Conservation (phyloP, 2,888 invertebrate genomes). For the Macrophya alboannulata region DNA sequence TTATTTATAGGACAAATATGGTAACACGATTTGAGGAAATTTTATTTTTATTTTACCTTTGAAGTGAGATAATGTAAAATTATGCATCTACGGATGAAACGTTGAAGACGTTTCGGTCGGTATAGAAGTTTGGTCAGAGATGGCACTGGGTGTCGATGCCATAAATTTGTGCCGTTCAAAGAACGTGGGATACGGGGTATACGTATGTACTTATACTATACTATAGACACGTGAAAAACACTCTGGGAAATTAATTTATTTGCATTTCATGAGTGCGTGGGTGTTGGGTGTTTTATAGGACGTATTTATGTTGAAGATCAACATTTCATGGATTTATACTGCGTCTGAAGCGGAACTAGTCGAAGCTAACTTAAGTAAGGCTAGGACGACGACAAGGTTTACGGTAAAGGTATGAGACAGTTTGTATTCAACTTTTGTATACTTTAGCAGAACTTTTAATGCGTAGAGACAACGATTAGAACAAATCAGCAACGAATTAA, state of each 20-base stretch:
- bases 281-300: conserved; percentile 10
- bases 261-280: conserved; percentile 49
- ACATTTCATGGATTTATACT: conserved; percentile 33
- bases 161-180: conserved; percentile 45
- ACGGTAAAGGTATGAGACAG: not conserved
- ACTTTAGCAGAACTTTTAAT: not conserved
- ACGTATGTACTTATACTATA: not conserved
- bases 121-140: conserved; percentile 8
- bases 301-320: conserved; percentile 53
- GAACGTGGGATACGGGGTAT: conserved; percentile 14
- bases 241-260: conserved; percentile 53
- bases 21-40: not conserved
- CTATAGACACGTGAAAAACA: conserved; percentile 31
- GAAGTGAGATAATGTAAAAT: not conserved
- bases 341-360: not conserved
- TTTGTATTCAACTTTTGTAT: not conserved
- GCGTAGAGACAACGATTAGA: not conserved
- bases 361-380: not conserved
- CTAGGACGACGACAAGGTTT: not conserved
- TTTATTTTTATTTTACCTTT: no score
- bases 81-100: not conserved
- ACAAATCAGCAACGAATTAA: not conserved
- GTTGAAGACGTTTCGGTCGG: not conserved
- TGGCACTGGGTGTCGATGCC: conserved; percentile 18
- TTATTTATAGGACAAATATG: not conserved